A percentile compares a stretch with the other conserved stretches of the same genome.
Conservation (phyloP, 2,888 invertebrate genomes). For the Rhogogaster chlorosoma region DNA sequence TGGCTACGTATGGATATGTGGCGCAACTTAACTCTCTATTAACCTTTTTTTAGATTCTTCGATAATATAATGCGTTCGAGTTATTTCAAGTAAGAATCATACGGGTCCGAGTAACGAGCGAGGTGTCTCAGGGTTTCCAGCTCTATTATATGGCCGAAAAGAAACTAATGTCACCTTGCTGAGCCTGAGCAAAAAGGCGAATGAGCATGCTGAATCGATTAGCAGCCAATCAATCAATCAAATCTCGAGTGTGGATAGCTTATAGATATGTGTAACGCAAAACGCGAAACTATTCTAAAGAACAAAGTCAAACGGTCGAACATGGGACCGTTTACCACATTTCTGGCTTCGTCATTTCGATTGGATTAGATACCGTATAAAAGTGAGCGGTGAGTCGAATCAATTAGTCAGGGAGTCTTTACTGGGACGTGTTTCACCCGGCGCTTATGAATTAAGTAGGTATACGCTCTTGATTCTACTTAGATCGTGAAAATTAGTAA, state of each 20-base stretch:
- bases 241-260: background rate
- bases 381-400: constrained; percentile 11
- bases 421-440: constrained; percentile 1
- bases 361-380: constrained; percentile 31
- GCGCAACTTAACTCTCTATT: background rate
- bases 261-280: background rate
- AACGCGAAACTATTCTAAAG: constrained; percentile 2
- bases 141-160: background rate
- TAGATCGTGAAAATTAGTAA: constrained; percentile 13
- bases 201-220: background rate
- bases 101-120: background rate
- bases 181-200: background rate
- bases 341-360: constrained; percentile 22
- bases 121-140: background rate
- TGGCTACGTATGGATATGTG: background rate
- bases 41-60: background rate
- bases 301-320: background rate
- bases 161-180: background rate
- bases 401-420: constrained; percentile 26
- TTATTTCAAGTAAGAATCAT: background rate
- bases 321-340: background rate
- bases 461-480: background rate
- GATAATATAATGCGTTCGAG: background rate
- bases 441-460: background rate
- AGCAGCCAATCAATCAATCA: background rate